phyloP scores from a whole-genome alignment of 1,140 invertebrate genomes.

The Drosophila hydei region DNA sequence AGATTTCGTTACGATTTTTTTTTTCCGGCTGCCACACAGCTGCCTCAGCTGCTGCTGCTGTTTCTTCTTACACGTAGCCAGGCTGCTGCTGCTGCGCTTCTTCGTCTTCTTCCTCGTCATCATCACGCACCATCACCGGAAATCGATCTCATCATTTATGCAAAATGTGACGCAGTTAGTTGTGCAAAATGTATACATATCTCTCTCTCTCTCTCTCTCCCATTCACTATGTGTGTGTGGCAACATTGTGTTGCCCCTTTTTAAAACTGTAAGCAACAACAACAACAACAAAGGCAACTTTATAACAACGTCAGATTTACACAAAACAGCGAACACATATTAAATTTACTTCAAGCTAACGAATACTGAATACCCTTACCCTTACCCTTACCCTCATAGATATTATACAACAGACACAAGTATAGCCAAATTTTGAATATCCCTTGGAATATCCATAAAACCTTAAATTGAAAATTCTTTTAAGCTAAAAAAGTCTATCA shows the following conservation, averaged over 20 bases:
- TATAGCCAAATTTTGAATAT: no score
- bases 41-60: no score
- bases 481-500: no score
- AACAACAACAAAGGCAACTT: constrained; percentile 20
- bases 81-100: background rate
- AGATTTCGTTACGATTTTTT: constrained; percentile 24
- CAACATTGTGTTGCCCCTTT: constrained; percentile 25
- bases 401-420: no score
- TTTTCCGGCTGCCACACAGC: background rate
- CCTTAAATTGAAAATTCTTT: no score
- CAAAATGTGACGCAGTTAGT: constrained; percentile 82
- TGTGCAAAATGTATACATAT: constrained; percentile 68
- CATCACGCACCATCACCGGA: constrained; percentile 74
- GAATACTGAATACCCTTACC: background rate
- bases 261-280: constrained; percentile 17
- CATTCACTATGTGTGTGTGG: constrained; percentile 19
- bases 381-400: no score
- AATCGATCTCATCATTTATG: constrained; percentile 82
- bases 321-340: constrained; percentile 11
- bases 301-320: constrained; percentile 45
- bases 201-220: background rate
- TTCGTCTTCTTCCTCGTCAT: constrained; percentile 23
- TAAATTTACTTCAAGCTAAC: background rate
- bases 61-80: background rate
- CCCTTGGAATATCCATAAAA: no score